Evolutionary conservation across 1,140 invertebrate species (phyloP).

Genomic region (Coboldia fuscipes): DNA sequence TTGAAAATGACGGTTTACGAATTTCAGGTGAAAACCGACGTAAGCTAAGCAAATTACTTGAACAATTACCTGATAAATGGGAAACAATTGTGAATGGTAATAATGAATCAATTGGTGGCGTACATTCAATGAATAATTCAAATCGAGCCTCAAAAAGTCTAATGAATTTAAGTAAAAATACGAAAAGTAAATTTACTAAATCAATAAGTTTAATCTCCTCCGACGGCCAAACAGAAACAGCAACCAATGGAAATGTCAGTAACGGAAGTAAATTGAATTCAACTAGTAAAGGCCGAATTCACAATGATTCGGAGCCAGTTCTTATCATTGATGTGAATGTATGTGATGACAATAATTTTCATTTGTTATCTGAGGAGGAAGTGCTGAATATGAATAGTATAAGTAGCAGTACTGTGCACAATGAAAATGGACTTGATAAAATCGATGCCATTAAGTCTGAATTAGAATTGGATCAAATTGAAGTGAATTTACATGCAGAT

Average conservation of each 20-base stretch:
- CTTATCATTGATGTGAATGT: constrained; percentile 17
- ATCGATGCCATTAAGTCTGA: constrained; percentile 11
- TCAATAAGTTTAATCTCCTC: constrained; percentile 14
- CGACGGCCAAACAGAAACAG: constrained; percentile 14
- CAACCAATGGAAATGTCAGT: constrained; percentile 10
- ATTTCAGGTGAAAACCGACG: constrained; percentile 13
- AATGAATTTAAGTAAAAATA: constrained; percentile 15
- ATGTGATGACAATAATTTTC: constrained; percentile 13
- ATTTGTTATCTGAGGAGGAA: constrained; percentile 18
- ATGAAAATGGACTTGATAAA: constrained; percentile 11
- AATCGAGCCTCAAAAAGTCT: constrained; percentile 12
- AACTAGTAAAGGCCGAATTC: neutral
- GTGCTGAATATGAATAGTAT: constrained; percentile 21
- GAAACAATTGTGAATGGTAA: constrained; percentile 6
- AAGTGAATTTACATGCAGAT: neutral
- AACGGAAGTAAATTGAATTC: neutral
- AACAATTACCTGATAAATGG: constrained; percentile 9
- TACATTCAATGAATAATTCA: too few species aligned
- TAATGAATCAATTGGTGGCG: neutral
- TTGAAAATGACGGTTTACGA: constrained; percentile 10
- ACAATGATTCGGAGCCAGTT: constrained; percentile 9
- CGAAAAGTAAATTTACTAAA: constrained; percentile 18
- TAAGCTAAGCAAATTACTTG: constrained; percentile 13
- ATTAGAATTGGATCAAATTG: neutral
- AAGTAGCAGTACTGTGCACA: constrained; percentile 10